A percentile compares a stretch with the other conserved stretches of the same genome.
phyloP scores from a whole-genome alignment of 2,113 vertebrate species.

The Nesogale talazaci region DNA sequence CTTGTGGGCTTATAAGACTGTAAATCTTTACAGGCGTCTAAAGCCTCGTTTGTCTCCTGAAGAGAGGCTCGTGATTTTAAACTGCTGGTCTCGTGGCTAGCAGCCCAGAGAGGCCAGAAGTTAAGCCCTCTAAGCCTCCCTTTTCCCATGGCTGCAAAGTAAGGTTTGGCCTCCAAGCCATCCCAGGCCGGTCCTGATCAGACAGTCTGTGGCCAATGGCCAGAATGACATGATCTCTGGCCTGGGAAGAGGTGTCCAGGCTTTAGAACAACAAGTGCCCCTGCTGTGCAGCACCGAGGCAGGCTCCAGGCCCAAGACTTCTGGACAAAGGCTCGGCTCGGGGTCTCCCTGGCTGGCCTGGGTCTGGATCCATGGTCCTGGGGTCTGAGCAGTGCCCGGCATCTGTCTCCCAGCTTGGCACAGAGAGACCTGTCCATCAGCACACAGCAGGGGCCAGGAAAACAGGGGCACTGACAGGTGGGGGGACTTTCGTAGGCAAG shows the following conservation, averaged over 20 bases:
- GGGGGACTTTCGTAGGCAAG: background rate
- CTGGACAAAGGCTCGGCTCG: background rate
- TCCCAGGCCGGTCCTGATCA: background rate
- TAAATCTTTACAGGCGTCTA: too few relatives aligned
- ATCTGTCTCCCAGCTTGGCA: slow-evolving; percentile 51
- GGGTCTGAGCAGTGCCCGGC: background rate
- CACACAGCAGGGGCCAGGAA: slow-evolving; percentile 51
- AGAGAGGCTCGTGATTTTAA: too few relatives aligned
- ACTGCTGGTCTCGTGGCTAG: too few relatives aligned
- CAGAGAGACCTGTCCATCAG: slow-evolving; percentile 50
- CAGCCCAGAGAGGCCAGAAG: too few relatives aligned
- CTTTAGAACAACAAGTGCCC: background rate
- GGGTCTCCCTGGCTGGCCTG: background rate
- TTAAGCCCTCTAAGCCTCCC: background rate
- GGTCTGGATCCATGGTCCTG: background rate
- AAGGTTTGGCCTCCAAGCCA: background rate
- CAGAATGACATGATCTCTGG: background rate
- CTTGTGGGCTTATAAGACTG: too few relatives aligned
- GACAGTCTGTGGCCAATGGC: background rate
- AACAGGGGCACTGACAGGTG: background rate
- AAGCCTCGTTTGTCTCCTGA: too few relatives aligned
- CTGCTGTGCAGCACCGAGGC: background rate
- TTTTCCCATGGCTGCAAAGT: background rate
- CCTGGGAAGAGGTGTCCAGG: background rate
- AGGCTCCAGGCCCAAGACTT: background rate